These are phyloP conservation scores for Natator depressus DNA, from an alignment of 2,113 vertebrate species.

Conservation along the genomic window DNA sequence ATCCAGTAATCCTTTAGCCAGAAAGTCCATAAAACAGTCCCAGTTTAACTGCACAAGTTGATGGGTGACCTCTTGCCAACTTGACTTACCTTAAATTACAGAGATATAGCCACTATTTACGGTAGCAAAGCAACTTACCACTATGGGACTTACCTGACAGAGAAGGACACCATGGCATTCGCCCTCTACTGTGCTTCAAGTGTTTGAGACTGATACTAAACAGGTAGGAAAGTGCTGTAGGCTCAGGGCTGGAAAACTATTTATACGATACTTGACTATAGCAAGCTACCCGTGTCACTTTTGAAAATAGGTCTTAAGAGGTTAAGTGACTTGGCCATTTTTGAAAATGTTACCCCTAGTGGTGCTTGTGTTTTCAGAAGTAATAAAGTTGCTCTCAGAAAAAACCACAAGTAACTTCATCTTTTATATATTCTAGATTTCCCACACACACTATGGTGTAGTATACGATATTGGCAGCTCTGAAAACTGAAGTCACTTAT, in stretches of 20 bases:
- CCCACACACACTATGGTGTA: neutral
- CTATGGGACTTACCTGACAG: neutral
- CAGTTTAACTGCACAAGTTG: neutral
- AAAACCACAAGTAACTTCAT: neutral
- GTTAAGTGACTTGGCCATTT: neutral
- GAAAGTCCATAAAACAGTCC: neutral
- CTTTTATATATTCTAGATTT: neutral
- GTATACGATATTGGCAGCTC: neutral
- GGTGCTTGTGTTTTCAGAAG: neutral
- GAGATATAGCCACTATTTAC: neutral
- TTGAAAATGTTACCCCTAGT: neutral
- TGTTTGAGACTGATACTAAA: neutral
- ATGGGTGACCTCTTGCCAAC: neutral
- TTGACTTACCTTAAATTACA: neutral
- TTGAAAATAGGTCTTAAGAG: neutral
- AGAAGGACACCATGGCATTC: neutral
- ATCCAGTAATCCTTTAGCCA: neutral
- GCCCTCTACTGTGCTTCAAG: neutral
- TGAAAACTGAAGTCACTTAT: neutral
- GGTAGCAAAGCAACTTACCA: neutral
- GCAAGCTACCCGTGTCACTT: neutral
- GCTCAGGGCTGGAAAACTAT: neutral
- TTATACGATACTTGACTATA: neutral
- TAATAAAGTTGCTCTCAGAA: no score
- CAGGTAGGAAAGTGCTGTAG: neutral